Conservation (phyloP, 2,888 invertebrate species). For the Eristalis pertinax region DNA sequence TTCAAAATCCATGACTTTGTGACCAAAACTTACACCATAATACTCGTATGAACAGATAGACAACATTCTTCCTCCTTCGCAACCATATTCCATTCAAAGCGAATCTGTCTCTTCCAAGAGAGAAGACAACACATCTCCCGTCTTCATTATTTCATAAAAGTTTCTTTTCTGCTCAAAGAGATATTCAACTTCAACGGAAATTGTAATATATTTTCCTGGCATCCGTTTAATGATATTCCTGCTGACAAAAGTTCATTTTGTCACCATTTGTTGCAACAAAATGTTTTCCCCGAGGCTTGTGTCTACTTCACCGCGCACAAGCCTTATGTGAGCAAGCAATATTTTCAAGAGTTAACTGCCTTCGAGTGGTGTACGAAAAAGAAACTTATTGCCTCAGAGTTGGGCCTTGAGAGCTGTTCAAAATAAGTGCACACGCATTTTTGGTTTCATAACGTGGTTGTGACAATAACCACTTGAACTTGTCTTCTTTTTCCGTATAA, state of each 20-base stretch:
- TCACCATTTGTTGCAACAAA: background rate
- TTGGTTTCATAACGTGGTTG: background rate
- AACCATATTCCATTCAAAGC: background rate
- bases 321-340: background rate
- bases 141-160: background rate
- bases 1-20: too few species aligned
- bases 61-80: background rate
- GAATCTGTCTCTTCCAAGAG: background rate
- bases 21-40: too few species aligned
- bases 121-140: background rate
- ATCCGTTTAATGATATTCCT: background rate
- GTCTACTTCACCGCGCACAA: background rate
- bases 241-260: background rate
- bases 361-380: background rate
- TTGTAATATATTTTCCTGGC: background rate
- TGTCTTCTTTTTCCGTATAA: background rate
- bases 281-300: background rate
- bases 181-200: background rate
- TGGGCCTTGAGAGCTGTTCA: background rate
- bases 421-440: background rate
- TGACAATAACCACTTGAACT: background rate
- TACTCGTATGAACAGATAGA: too few species aligned
- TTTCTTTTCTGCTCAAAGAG: background rate
- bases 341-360: background rate
- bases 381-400: background rate